Evolutionary conservation across 2,113 vertebrate species (phyloP), one percentile per base, ranked within the genome.

Genomic region (Corythornis cristatus): DNA sequence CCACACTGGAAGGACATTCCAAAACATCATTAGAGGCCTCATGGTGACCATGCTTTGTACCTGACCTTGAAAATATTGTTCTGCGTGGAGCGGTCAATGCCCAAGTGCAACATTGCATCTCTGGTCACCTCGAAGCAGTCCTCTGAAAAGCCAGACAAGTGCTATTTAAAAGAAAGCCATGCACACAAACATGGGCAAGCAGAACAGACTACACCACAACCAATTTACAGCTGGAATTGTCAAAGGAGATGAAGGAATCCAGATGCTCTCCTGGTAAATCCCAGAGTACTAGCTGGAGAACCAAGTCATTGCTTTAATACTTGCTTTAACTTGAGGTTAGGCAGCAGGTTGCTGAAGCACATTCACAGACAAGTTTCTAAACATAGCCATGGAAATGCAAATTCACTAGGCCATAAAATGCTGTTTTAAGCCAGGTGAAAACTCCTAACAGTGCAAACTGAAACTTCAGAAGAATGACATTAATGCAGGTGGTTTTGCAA

Each of bases 61-160:
- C 97, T 98, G 96, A 99, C 99, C 98, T 97, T 98, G 95, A 99
- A 99, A 96, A 99, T 97, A 50, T 98, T 98, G 93, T 94, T 97
- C 96, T 98, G 99, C 10, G 92, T 97, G 46, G 97, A 95, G 18
- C n/a, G 48, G 57, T 97, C 75, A 48, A 99, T 98, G 86, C 99
- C 99, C 96, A 99, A 96, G 95, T 98, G 98, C 76, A 97, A 95
- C 99, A 99, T 99, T 20, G 99, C 99, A 86, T 98, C 97, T 57
- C 98, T 95, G 43, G 99, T 99, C 94, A 98, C 98, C 45, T 98
- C 85, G 76, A 99, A 98, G 97, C 96, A 97, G 94, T 99, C 99
- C 97, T 99, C 99, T 99, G 93, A 46, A 97, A 97, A 96, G 96
- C 96, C 61, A 95, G 86, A 75, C 61, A 83, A 31, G 43, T 10